Conservation (phyloP, 1,140 invertebrate genomes). For the Druon quercuslanigerum region DNA sequence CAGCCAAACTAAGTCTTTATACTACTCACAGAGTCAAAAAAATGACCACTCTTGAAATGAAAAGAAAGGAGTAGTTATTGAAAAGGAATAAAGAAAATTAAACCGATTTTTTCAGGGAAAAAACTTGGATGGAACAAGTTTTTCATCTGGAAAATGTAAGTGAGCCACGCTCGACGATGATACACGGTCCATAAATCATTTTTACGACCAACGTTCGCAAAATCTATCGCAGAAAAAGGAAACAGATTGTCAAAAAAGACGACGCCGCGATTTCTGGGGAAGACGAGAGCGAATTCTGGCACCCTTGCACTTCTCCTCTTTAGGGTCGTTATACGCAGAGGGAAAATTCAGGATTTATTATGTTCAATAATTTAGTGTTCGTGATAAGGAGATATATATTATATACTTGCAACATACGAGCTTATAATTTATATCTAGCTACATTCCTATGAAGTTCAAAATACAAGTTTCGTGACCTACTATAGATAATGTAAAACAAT, state of each 20-base stretch:
- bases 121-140: constrained; percentile 15
- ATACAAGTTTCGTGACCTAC: not conserved
- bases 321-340: constrained; percentile 27
- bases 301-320: constrained; percentile 11
- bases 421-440: not conserved
- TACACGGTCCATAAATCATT: constrained; percentile 30
- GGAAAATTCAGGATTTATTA: constrained; percentile 24
- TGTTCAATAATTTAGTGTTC: constrained; percentile 25
- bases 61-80: not conserved
- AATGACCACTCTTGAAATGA: too few species aligned
- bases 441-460: not conserved
- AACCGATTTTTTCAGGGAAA: constrained; percentile 8
- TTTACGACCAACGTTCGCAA: constrained; percentile 30
- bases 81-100: not conserved
- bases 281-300: constrained; percentile 18
- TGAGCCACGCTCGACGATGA: constrained; percentile 30
- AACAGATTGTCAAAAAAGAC: constrained; percentile 30
- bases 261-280: constrained; percentile 8
- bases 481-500: not conserved
- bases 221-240: constrained; percentile 29
- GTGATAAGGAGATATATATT: constrained; percentile 21
- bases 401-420: not conserved
- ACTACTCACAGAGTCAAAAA: too few species aligned
- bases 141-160: constrained; percentile 31
- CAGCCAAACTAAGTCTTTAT: too few species aligned